A percentile compares a stretch with the other conserved stretches of the same genome.
These are phyloP conservation scores for Holacanthella duospinosa DNA, from an alignment of 2,888 invertebrate genomes.

Conservation along the genomic window DNA sequence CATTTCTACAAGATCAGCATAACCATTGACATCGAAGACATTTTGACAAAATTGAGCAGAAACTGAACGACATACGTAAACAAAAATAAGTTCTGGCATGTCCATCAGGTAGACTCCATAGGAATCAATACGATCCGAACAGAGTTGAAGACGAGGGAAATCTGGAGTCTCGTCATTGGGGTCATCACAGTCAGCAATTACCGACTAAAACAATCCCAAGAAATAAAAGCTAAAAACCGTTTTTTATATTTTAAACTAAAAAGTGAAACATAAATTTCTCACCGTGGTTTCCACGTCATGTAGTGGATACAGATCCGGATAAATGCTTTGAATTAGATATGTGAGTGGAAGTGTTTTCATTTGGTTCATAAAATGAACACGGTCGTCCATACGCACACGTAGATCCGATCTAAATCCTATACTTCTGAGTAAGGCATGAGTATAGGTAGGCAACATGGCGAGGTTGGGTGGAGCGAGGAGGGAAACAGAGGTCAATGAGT, in stretches of 20 bases:
- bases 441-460: conserved; percentile 73
- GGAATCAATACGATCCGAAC: conserved; percentile 59
- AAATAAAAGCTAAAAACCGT: conserved; percentile 1
- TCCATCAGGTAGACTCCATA: conserved; percentile 86
- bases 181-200: conserved; percentile 18
- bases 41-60: conserved; percentile 63
- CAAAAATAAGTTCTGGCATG: conserved; percentile 64
- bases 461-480: conserved; percentile 67
- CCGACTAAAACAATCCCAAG: conserved; percentile 11
- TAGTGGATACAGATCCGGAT: conserved; percentile 85
- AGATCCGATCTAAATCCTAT: conserved; percentile 79
- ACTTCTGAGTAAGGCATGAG: conserved; percentile 78
- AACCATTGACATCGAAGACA: conserved; percentile 64
- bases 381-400: conserved; percentile 82
- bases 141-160: conserved; percentile 72
- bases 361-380: conserved; percentile 84
- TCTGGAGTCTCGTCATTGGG: conserved; percentile 26
- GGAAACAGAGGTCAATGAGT: conserved; percentile 46
- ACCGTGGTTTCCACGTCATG: conserved; percentile 57
- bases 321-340: conserved; percentile 69
- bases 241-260: background rate
- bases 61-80: conserved; percentile 74
- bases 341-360: conserved; percentile 77
- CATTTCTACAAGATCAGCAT: conserved; percentile 60
- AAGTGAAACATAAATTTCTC: conserved; percentile 17